These are phyloP conservation scores for Saccostrea cuccullata DNA, from an alignment of 1,140 invertebrate genomes.

Conservation along the genomic window DNA sequence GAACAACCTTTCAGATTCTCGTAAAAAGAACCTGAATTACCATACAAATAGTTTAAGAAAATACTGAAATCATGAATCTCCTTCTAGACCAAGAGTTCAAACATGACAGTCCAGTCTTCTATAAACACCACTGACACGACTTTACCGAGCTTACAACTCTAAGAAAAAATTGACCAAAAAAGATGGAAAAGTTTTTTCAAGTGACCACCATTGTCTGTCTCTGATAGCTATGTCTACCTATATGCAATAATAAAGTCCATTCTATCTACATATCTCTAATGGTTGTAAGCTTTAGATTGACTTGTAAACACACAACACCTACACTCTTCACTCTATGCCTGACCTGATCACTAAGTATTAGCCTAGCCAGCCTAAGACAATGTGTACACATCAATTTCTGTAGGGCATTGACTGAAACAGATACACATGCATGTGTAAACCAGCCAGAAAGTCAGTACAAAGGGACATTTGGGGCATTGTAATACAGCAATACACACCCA, in stretches of 20 bases:
- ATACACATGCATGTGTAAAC: no score
- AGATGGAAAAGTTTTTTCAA: not conserved
- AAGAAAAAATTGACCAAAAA: not conserved
- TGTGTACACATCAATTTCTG: no score
- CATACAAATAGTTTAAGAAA: constrained; percentile 21
- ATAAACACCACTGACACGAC: not conserved
- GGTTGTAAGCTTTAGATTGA: not conserved
- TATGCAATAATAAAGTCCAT: not conserved
- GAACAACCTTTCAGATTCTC: constrained; percentile 26
- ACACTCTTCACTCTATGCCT: not conserved
- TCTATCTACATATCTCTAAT: not conserved
- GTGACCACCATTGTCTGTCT: not conserved
- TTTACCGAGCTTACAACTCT: not conserved
- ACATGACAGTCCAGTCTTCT: not conserved
- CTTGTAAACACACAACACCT: not conserved
- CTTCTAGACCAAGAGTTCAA: not conserved
- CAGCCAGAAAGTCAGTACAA: no score
- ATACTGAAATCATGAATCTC: constrained; percentile 19
- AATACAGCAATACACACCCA: no score
- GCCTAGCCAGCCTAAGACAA: not conserved
- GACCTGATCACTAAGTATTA: not conserved
- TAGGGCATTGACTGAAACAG: no score
- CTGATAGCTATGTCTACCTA: not conserved
- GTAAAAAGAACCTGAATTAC: constrained; percentile 24
- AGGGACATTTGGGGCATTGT: no score